phyloP scores from a whole-genome alignment of 2,113 vertebrate genomes.

The Callorhinus ursinus region DNA sequence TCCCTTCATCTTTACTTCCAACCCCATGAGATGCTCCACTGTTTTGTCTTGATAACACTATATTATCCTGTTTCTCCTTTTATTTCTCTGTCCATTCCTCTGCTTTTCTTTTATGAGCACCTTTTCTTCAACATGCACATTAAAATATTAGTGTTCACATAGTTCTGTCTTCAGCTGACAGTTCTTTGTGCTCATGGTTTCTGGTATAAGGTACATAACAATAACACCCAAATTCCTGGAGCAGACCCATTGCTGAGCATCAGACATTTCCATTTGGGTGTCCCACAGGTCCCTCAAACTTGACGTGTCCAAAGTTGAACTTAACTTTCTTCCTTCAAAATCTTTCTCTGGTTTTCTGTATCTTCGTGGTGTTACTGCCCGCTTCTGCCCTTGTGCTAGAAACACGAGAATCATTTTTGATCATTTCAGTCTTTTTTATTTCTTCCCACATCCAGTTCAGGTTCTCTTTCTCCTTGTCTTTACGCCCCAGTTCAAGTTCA shows the following conservation, averaged over 20 bases:
- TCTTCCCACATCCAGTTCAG: background rate
- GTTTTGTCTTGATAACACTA: background rate
- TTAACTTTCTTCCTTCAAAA: background rate
- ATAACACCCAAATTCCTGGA: background rate
- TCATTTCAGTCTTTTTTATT: background rate
- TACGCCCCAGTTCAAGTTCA: background rate
- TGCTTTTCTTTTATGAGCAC: background rate
- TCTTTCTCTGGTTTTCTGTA: constrained; percentile 12
- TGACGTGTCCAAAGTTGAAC: background rate
- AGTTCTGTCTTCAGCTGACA: background rate
- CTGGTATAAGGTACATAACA: background rate
- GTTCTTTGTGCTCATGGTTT: background rate
- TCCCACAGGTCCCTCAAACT: background rate
- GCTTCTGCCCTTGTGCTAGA: background rate
- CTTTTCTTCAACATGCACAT: background rate
- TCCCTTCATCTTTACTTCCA: background rate
- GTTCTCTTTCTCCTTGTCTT: background rate
- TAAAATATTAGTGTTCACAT: background rate
- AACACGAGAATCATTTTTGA: background rate
- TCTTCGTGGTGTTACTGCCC: background rate
- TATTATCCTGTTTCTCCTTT: background rate
- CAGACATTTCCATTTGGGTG: background rate
- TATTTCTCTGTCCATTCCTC: background rate
- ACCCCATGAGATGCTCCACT: background rate
- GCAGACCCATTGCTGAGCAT: background rate